phyloP scores from a whole-genome alignment of 2,888 invertebrate species.

The Cenopis cana region DNA sequence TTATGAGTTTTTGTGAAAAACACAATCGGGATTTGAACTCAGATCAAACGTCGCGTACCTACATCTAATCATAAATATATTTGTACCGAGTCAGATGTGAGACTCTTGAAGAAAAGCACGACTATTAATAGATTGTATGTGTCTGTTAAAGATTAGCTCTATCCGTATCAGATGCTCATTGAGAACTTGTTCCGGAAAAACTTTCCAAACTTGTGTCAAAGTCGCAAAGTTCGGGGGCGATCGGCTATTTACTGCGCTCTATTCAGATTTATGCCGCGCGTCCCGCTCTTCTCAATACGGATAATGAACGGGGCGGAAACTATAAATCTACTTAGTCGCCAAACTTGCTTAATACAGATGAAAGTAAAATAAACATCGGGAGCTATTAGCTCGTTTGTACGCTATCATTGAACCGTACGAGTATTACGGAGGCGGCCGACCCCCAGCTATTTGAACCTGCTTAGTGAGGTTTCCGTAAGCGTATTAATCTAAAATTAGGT shows the following conservation, averaged over 20 bases:
- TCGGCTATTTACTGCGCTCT: constrained; percentile 70
- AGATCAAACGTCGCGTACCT: too few species aligned
- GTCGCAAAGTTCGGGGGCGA: constrained; percentile 66
- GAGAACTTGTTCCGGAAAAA: constrained; percentile 50
- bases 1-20: too few species aligned
- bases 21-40: too few species aligned
- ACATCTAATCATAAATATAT: too few species aligned
- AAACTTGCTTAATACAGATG: constrained; percentile 78
- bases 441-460: constrained; percentile 79
- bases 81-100: too few species aligned
- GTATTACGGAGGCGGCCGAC: constrained; percentile 59
- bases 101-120: background rate
- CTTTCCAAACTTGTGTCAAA: constrained; percentile 65
- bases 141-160: constrained; percentile 48
- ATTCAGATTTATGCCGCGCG: constrained; percentile 83
- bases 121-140: constrained; percentile 46
- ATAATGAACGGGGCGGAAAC: constrained; percentile 84
- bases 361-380: constrained; percentile 73
- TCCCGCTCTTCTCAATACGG: constrained; percentile 72
- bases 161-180: constrained; percentile 55
- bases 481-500: constrained; percentile 85
- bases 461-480: constrained; percentile 85
- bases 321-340: constrained; percentile 81
- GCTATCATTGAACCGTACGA: constrained; percentile 49
- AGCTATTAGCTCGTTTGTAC: constrained; percentile 67